Percentiles rank a stretch among this genome's conserved stretches.
phyloP scores from a whole-genome alignment of 2,888 invertebrate genomes.

The Eristalis intricaria region DNA sequence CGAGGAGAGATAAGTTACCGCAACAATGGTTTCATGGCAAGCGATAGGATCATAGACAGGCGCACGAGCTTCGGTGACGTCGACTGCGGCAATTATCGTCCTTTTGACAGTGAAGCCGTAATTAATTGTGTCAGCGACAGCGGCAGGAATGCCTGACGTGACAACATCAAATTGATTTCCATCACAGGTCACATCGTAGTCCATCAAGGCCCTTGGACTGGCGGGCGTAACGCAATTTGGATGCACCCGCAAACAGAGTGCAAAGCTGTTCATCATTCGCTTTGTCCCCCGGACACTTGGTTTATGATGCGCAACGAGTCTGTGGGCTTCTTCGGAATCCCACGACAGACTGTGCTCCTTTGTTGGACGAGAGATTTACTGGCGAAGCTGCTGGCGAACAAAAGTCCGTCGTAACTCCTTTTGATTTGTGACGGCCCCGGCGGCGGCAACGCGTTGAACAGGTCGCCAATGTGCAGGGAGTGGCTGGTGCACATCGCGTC shows the following conservation, averaged over 20 bases:
- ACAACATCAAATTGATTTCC: conserved; percentile 29
- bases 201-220: conserved; percentile 14
- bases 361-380: background rate
- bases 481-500: too few relatives aligned
- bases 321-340: background rate
- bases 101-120: conserved; percentile 5
- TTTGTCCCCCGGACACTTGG: background rate
- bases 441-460: too few relatives aligned
- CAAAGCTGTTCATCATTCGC: background rate
- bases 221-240: background rate
- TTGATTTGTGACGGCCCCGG: background rate
- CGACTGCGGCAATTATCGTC: background rate
- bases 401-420: background rate
- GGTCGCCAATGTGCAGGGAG: too few relatives aligned
- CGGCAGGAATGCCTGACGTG: conserved; percentile 3
- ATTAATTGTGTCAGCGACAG: conserved; percentile 28
- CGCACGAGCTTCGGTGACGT: background rate
- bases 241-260: background rate
- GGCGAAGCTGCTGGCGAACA: background rate
- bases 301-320: background rate
- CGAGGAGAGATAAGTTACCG: conserved; percentile 24
- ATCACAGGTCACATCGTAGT: conserved; percentile 16
- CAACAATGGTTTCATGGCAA: conserved; percentile 18
- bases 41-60: conserved; percentile 6
- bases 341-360: too few relatives aligned